Evolutionary conservation across 2,113 vertebrate species (phyloP), one percentile per base, ranked within the genome.

Genomic region (Bucco capensis): DNA sequence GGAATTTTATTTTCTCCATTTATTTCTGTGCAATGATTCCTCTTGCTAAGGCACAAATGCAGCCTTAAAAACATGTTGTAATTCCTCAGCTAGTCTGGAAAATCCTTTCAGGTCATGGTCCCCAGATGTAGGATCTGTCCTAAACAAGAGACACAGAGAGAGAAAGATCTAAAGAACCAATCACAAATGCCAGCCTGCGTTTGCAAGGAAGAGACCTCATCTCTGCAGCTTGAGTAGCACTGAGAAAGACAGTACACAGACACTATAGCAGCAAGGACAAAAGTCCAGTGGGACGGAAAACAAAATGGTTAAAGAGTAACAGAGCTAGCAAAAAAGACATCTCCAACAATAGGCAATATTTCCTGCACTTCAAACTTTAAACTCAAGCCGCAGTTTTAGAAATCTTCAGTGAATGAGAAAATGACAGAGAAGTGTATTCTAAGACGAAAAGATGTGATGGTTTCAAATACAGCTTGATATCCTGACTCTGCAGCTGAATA

Each of bases 11-110:
- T 84, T 88, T 23, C 24, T 51, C 10, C 2, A 5, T 31, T 66
- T 62, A 74, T 22, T 75, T 75, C 37, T 81, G 19, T 33, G 35
- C 9, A 57, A 80, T 50, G 9, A 33, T 44, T 17, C 23, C n/a
- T 75, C 42, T 69, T 44, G 8, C 13, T 19, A 61, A 56, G 24
- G 13, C 2, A 2, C 5, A 61, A 65, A 60, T 31, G 12, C 3
- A 12, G n/a, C 44, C 21, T 25, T 15, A 25, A 70, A 71, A 77
- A 51, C 1, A 5, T 1, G 0, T 21, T 21, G 14, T 35, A 54
- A 80, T 64, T 67, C 44, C 33, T 80, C 22, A 76, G 31, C 15
- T 76, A 35, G 28, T 49, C 49, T 79, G 49, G 19, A 72, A 83
- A 76, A 54, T 49, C 33, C 77, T 56, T 9, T 50, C 17, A 19